Percentiles rank a stretch among this genome's conserved stretches.
Conservation (phyloP, 2,113 vertebrate species). For the Bufo bufo region DNA sequence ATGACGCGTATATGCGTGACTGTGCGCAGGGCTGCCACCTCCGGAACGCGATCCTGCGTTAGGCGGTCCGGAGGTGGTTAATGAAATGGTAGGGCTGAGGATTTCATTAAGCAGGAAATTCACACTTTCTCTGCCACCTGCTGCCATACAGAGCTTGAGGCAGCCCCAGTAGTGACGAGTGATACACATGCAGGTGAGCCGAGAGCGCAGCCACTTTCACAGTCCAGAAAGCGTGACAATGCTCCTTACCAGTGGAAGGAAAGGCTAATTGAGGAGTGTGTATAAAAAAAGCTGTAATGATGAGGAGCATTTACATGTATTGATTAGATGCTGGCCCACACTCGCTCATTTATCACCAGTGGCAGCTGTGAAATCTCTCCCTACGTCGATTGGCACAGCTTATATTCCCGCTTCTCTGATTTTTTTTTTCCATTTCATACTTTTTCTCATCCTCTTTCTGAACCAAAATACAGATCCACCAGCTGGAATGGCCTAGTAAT, state of each 20-base stretch:
- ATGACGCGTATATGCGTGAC: too few species aligned
- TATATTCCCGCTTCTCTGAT: constrained; percentile 74
- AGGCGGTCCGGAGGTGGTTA: too few species aligned
- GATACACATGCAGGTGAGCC: constrained; percentile 75
- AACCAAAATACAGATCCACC: constrained; percentile 74
- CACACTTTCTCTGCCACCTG: constrained; percentile 73
- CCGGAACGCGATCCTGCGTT: too few species aligned
- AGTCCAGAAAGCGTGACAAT: constrained; percentile 88
- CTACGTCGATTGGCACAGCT: constrained; percentile 77
- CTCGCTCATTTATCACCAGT: constrained; percentile 81
- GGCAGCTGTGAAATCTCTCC: constrained; percentile 80
- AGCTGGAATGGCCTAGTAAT: constrained; percentile 83
- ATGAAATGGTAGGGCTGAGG: constrained; percentile 68
- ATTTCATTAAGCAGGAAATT: constrained; percentile 67
- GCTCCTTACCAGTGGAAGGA: constrained; percentile 80
- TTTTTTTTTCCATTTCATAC: constrained; percentile 71
- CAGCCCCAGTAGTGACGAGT: constrained; percentile 43
- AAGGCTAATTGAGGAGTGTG: constrained; percentile 89
- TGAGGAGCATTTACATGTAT: constrained; percentile 90
- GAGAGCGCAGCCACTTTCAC: constrained; percentile 80
- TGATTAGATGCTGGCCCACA: constrained; percentile 81
- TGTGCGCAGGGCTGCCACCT: too few species aligned
- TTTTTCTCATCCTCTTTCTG: constrained; percentile 62
- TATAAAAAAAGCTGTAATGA: constrained; percentile 79
- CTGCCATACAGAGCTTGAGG: constrained; percentile 65